Percentiles rank a stretch among this genome's conserved stretches.
Evolutionary conservation across 2,113 vertebrate genomes (phyloP).

Genomic region (Cinclus mexicanus): DNA sequence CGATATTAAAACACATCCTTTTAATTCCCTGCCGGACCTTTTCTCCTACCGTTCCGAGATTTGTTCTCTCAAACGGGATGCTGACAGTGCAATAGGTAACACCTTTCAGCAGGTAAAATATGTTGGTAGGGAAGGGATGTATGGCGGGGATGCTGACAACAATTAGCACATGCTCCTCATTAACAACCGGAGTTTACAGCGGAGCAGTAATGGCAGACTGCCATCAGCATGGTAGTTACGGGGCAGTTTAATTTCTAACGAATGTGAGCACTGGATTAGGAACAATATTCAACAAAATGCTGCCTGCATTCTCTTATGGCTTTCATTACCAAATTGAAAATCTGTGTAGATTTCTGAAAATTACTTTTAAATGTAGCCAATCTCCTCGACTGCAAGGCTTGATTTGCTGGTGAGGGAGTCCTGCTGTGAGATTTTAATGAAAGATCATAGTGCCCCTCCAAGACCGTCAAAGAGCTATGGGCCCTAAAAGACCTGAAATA

Average conservation of each 20-base stretch:
- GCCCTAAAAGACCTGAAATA: slow-evolving; percentile 96
- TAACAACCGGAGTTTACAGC: slow-evolving; percentile 90
- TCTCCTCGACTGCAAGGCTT: slow-evolving; percentile 90
- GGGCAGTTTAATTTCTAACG: slow-evolving; percentile 84
- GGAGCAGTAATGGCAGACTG: slow-evolving; percentile 86
- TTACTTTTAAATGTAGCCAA: slow-evolving; percentile 93
- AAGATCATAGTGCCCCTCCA: slow-evolving; percentile 96
- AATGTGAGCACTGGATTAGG: slow-evolving; percentile 81
- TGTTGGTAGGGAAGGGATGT: slow-evolving; percentile 64
- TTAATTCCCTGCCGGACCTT: slow-evolving; percentile 5
- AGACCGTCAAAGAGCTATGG: slow-evolving; percentile 91
- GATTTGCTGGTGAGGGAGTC: slow-evolving; percentile 87
- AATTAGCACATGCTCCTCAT: slow-evolving; percentile 98
- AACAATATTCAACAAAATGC: slow-evolving; percentile 84
- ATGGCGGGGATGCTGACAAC: slow-evolving; percentile 80
- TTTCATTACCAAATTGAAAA: slow-evolving; percentile 90
- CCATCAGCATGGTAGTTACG: slow-evolving; percentile 80
- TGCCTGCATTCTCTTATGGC: slow-evolving; percentile 82
- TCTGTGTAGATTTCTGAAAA: slow-evolving; percentile 94
- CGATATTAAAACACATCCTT: background rate
- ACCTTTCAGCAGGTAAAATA: slow-evolving; percentile 78
- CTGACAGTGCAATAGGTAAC: slow-evolving; percentile 43
- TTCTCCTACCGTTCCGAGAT: background rate
- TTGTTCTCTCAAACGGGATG: background rate
- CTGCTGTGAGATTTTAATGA: slow-evolving; percentile 98